A percentile compares a stretch with the other conserved stretches of the same genome.
These are phyloP conservation scores for Oryctes rhinoceros DNA, from an alignment of 1,140 invertebrate species.

Conservation along the genomic window DNA sequence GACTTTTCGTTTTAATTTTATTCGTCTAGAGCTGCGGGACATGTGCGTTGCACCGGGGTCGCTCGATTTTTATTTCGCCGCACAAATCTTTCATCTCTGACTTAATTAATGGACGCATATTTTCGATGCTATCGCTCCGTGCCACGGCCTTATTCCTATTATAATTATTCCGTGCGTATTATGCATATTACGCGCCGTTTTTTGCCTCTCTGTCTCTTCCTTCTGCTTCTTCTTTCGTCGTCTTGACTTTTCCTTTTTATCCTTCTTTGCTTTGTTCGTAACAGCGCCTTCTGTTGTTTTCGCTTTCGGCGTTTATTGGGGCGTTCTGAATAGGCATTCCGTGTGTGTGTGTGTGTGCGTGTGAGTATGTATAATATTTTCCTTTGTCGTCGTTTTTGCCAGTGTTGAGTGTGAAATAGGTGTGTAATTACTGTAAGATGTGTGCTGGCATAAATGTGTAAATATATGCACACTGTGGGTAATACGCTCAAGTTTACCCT, in stretches of 20 bases:
- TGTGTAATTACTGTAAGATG: constrained; percentile 23
- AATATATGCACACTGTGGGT: background rate
- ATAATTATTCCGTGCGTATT: constrained; percentile 38
- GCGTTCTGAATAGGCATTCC: constrained; percentile 3
- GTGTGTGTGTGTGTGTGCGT: background rate
- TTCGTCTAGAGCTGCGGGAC: constrained; percentile 44
- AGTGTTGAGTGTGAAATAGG: constrained; percentile 1
- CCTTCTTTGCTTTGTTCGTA: background rate
- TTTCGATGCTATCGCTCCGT: constrained; percentile 43
- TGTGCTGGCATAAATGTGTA: background rate
- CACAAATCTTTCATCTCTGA: constrained; percentile 45
- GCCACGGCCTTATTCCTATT: constrained; percentile 37
- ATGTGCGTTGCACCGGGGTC: constrained; percentile 38
- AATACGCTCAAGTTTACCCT: background rate
- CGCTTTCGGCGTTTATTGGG: constrained; percentile 25
- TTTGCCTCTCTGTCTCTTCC: background rate
- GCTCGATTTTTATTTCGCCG: constrained; percentile 40
- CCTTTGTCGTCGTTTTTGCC: background rate
- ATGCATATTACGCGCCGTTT: constrained; percentile 8
- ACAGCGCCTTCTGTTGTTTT: constrained; percentile 4
- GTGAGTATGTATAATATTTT: background rate
- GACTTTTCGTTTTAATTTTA: constrained; percentile 43
- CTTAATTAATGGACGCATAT: constrained; percentile 47
- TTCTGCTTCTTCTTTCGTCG: constrained; percentile 5
- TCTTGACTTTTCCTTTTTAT: background rate